A percentile compares a stretch with the other conserved stretches of the same genome.
phyloP scores from a whole-genome alignment of 2,888 invertebrate species.

The Ditula angustiorana region DNA sequence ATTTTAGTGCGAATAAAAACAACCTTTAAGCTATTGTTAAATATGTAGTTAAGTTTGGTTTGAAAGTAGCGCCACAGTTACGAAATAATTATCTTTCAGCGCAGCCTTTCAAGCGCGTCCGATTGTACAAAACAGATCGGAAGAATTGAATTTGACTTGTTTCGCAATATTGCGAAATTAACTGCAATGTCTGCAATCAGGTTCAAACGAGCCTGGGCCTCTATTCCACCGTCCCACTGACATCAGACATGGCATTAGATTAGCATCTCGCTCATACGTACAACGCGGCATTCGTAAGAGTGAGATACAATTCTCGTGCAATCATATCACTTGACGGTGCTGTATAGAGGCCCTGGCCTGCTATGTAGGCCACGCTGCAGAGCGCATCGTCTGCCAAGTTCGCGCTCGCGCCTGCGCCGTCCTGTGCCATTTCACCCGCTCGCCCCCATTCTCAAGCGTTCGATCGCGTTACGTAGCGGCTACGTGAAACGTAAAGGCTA shows the following conservation, averaged over 20 bases:
- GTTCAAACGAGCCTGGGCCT: conserved; percentile 44
- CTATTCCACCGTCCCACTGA: no score
- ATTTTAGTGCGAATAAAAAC: not conserved
- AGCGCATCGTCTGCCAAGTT: conserved; percentile 56
- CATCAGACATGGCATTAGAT: no score
- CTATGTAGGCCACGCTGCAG: conserved; percentile 61
- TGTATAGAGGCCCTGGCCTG: no score
- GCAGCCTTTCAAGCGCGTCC: not conserved
- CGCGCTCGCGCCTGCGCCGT: conserved; percentile 57
- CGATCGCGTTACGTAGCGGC: conserved; percentile 80
- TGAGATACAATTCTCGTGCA: no score
- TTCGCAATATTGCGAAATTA: conserved; percentile 48
- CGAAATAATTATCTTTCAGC: conserved; percentile 19
- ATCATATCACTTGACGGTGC: no score
- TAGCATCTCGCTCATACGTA: no score
- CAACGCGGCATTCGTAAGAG: no score
- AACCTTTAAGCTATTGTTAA: not conserved
- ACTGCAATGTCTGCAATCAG: conserved; percentile 51
- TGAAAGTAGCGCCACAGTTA: not conserved
- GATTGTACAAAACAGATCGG: not conserved
- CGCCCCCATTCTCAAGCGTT: conserved; percentile 58
- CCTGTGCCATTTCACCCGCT: conserved; percentile 46
- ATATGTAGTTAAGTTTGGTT: not conserved
- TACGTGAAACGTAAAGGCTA: conserved; percentile 81
- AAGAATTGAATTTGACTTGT: conserved; percentile 25